Evolutionary conservation across 2,113 vertebrate species (phyloP).

Genomic region (Eclectus roratus): DNA sequence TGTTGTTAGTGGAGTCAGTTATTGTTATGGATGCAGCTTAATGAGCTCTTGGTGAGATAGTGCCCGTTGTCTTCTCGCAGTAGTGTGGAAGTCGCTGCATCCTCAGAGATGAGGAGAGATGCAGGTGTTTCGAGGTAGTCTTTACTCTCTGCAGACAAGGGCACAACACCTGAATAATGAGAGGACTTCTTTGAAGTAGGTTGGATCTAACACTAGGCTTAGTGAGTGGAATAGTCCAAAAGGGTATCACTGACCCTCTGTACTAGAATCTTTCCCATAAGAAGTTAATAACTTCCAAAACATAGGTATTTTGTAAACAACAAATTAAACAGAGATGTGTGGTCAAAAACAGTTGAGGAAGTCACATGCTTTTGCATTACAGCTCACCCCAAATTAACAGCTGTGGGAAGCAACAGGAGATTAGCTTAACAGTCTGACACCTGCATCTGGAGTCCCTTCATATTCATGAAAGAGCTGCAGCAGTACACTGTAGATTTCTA

Average conservation of each 20-base stretch:
- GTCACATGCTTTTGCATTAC: not conserved
- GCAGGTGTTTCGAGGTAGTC: not conserved
- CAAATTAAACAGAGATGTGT: not conserved
- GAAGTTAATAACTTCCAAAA: not conserved
- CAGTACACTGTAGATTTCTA: not conserved
- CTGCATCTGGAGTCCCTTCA: not conserved
- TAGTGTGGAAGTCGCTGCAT: not conserved
- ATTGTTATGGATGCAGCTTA: not conserved
- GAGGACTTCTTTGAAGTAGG: not conserved
- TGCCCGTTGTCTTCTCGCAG: not conserved
- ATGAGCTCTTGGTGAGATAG: conserved; percentile 7
- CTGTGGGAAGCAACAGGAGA: not conserved
- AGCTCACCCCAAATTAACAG: not conserved
- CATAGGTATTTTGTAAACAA: not conserved
- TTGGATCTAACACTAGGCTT: not conserved
- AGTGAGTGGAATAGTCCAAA: not conserved
- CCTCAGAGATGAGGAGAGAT: not conserved
- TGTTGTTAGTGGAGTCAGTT: not conserved
- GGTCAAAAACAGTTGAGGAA: not conserved
- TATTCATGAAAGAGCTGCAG: not conserved
- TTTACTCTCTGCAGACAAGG: not conserved
- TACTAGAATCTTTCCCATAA: not conserved
- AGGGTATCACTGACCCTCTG: not conserved
- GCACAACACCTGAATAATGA: not conserved
- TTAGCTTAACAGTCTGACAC: not conserved